Conservation (phyloP, 2,797 vertebrate genomes). For the Margarornis squamiger region DNA sequence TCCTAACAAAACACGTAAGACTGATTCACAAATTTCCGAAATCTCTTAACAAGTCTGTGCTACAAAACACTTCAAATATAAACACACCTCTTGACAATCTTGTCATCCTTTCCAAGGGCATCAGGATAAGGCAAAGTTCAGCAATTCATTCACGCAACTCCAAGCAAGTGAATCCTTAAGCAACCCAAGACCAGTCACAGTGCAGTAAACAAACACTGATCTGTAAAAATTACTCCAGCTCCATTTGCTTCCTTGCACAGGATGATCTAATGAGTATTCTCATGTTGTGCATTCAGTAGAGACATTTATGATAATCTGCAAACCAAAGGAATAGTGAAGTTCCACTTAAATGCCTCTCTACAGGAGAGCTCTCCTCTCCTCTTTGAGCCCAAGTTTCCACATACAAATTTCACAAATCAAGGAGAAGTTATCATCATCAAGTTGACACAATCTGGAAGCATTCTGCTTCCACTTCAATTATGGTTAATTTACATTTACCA, state of each 20-base stretch:
- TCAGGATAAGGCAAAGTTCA: not conserved
- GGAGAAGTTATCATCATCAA: not conserved
- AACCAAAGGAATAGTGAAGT: not conserved
- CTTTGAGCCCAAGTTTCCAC: not conserved
- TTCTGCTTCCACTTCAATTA: not conserved
- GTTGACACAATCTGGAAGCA: not conserved
- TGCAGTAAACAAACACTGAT: not conserved
- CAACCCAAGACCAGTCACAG: rapidly evolving
- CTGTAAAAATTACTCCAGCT: not conserved
- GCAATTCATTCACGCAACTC: not conserved
- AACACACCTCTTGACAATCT: not conserved
- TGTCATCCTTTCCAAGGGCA: not conserved
- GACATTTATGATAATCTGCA: not conserved
- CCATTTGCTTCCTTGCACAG: not conserved
- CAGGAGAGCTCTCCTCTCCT: not conserved
- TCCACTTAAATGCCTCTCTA: not conserved
- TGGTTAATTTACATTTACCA: not conserved
- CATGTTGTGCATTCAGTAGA: not conserved
- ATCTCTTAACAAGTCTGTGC: not conserved
- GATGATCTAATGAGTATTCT: not conserved
- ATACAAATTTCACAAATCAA: not conserved
- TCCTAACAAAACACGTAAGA: not conserved
- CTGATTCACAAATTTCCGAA: not conserved
- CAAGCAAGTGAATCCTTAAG: not conserved
- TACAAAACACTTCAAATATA: not conserved